These are phyloP conservation scores for Proisotoma minuta DNA, from an alignment of 2,888 invertebrate genomes.

Conservation along the genomic window DNA sequence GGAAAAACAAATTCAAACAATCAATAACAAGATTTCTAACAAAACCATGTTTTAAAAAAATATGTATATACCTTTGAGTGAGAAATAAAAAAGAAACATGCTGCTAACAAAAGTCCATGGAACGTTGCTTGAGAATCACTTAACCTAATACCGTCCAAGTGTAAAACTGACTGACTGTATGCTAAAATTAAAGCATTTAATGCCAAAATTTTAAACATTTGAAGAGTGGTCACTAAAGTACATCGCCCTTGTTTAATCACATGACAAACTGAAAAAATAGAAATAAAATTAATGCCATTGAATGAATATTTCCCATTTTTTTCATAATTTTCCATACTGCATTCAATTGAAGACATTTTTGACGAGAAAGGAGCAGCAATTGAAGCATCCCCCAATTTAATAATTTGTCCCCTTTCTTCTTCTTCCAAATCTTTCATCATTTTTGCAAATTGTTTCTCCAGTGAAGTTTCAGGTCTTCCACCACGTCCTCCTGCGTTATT, in stretches of 20 bases:
- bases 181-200: constrained; percentile 95
- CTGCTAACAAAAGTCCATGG: constrained; percentile 90
- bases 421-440: constrained; percentile 82
- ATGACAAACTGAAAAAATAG: constrained; percentile 76
- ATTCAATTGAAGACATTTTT: constrained; percentile 88
- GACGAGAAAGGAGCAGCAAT: constrained; percentile 99
- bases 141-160: constrained; percentile 95
- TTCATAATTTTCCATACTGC: constrained; percentile 64
- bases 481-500: constrained; percentile 2
- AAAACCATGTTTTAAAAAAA: not conserved
- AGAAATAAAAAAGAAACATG: constrained; percentile 97
- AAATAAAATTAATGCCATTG: not conserved
- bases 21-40: not conserved
- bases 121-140: constrained; percentile 96
- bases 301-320: not conserved
- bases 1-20: constrained; percentile 48
- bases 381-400: constrained; percentile 95
- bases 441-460: constrained; percentile 58
- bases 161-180: constrained; percentile 96
- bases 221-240: constrained; percentile 92
- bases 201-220: constrained; percentile 99
- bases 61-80: constrained; percentile 73
- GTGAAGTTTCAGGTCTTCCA: constrained; percentile 11
- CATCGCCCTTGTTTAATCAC: constrained; percentile 99
- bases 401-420: constrained; percentile 77